These are phyloP conservation scores for Drosophila kohkoa DNA, from an alignment of 1,140 invertebrate species.

Conservation along the genomic window DNA sequence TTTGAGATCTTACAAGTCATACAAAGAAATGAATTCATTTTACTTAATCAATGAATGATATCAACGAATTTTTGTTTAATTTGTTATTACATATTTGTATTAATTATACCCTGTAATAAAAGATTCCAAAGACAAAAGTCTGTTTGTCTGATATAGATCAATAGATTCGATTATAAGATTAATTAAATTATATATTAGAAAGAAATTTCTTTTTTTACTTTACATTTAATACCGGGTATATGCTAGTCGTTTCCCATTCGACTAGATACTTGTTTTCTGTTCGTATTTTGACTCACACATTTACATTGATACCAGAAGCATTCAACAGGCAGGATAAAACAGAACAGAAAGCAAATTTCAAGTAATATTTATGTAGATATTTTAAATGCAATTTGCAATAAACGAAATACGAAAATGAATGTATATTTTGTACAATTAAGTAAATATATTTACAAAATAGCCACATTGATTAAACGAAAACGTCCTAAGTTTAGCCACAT, in stretches of 20 bases:
- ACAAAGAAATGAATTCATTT: neutral
- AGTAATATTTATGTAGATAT: conserved; percentile 46
- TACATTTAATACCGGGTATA: conserved; percentile 7
- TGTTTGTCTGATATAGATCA: neutral
- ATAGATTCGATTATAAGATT: too few relatives aligned
- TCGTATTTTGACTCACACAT: neutral
- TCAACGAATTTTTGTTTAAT: conserved; percentile 67
- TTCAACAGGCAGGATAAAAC: neutral
- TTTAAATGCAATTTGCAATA: conserved; percentile 20
- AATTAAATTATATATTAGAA: too few relatives aligned
- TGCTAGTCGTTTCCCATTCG: conserved; percentile 9
- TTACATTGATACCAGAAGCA: too few relatives aligned
- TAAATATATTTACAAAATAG: conserved; percentile 37
- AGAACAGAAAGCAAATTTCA: conserved; percentile 14
- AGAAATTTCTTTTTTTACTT: too few relatives aligned
- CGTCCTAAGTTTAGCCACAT: conserved; percentile 49
- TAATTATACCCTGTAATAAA: conserved; percentile 22
- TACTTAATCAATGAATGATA: neutral
- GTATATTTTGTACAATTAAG: conserved; percentile 54
- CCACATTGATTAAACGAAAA: conserved; percentile 42
- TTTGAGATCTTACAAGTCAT: conserved; percentile 16
- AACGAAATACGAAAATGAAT: conserved; percentile 19
- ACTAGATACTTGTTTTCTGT: conserved; percentile 3
- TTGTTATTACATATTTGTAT: conserved; percentile 22
- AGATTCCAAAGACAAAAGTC: neutral